Percentiles rank a stretch among this genome's conserved stretches.
Evolutionary conservation across 1,140 invertebrate genomes (phyloP).

Genomic region (Phymorhynchus buccinoides): DNA sequence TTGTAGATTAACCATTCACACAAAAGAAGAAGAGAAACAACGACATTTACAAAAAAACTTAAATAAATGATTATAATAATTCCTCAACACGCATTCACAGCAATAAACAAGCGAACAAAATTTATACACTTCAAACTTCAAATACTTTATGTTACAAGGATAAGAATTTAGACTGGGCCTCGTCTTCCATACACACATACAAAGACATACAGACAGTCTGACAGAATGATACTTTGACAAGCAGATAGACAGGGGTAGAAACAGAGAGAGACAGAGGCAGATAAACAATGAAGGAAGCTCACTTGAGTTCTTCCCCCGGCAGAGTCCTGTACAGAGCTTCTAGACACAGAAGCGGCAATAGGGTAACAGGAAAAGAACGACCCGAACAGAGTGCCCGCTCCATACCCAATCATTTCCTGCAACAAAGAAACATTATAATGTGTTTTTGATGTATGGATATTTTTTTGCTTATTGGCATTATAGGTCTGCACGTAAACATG

Average conservation of each 20-base stretch:
- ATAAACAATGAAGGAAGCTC: not conserved
- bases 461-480: no score
- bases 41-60: not conserved
- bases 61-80: not conserved
- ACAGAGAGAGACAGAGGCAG: not conserved
- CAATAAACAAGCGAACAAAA: not conserved
- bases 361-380: constrained; percentile 74
- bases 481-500: no score
- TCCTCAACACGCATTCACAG: not conserved
- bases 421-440: not conserved
- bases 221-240: not conserved
- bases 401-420: constrained; percentile 68
- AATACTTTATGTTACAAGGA: no score
- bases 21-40: not conserved
- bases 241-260: not conserved
- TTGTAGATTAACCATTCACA: no score
- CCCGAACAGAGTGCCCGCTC: constrained; percentile 63
- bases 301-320: constrained; percentile 75
- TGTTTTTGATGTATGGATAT: no score
- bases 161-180: no score
- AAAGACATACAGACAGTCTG: not conserved
- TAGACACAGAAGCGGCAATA: constrained; percentile 75
- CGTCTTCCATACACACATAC: not conserved
- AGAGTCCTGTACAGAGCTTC: constrained; percentile 74
- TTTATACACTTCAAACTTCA: no score